These are phyloP conservation scores for Vimba vimba DNA, from an alignment of 2,113 vertebrate species.

Conservation along the genomic window DNA sequence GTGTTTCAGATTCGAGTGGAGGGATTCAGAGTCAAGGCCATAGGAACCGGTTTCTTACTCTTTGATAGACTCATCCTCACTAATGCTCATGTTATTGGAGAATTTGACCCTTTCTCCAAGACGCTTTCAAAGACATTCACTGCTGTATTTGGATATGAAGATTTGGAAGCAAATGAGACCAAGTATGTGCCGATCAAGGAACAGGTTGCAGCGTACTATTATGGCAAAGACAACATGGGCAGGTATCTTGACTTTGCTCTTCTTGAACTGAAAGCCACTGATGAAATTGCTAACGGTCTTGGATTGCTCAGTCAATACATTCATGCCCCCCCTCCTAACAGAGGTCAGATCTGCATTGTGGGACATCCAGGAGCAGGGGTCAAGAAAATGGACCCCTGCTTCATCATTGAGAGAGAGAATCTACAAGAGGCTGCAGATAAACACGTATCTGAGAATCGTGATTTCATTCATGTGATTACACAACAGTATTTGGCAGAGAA, in stretches of 20 bases:
- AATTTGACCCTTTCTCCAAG: not conserved
- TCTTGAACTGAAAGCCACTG: slow-evolving; percentile 14
- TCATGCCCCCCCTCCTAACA: not conserved
- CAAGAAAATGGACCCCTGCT: slow-evolving; percentile 62
- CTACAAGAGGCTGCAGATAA: fast-evolving
- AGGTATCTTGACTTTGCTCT: slow-evolving; percentile 51
- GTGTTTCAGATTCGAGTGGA: not conserved
- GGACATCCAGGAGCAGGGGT: slow-evolving; percentile 61
- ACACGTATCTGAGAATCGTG: not conserved
- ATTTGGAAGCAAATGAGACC: not conserved
- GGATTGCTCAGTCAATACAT: not conserved
- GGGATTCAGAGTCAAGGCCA: fast-evolving
- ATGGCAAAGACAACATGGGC: not conserved
- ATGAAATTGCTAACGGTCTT: not conserved
- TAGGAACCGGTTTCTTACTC: slow-evolving; percentile 34
- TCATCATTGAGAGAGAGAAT: slow-evolving; percentile 44
- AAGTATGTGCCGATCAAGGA: not conserved
- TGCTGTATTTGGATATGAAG: slow-evolving; percentile 31
- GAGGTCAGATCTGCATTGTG: slow-evolving; percentile 60
- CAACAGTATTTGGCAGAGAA: no score
- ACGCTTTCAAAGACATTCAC: not conserved
- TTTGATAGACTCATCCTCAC: slow-evolving; percentile 36
- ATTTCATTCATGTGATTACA: no score
- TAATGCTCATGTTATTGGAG: slow-evolving; percentile 42
- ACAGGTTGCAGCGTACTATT: not conserved